A percentile compares a stretch with the other conserved stretches of the same genome.
Conservation (phyloP, 2,113 vertebrate species). For the Procavia capensis region DNA sequence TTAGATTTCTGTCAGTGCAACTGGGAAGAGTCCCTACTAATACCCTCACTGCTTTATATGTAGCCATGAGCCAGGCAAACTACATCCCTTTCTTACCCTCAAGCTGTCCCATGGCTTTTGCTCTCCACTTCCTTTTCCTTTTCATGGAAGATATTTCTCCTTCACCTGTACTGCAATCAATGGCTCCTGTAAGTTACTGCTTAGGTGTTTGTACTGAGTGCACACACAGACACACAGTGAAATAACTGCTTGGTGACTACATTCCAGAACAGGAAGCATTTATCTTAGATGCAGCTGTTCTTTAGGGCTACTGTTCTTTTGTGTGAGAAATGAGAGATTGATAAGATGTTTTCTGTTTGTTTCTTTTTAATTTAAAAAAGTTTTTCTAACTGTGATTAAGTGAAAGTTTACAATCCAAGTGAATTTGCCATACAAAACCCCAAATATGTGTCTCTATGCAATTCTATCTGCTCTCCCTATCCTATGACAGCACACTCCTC, state of each 20-base stretch:
- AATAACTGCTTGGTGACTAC: no score
- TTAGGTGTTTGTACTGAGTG: accelerated
- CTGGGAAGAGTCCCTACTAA: neutral
- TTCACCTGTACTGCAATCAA: neutral
- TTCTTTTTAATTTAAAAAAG: no score
- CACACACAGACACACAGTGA: neutral
- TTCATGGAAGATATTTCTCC: neutral
- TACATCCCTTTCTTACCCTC: neutral
- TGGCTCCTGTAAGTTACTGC: neutral
- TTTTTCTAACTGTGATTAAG: no score
- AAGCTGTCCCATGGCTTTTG: neutral
- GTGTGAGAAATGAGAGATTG: neutral
- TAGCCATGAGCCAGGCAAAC: neutral
- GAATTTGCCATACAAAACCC: no score
- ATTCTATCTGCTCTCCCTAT: no score
- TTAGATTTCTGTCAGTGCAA: neutral
- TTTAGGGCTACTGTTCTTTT: neutral
- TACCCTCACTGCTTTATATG: accelerated
- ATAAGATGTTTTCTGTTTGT: no score
- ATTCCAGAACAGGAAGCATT: accelerated
- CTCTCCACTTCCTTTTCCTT: neutral
- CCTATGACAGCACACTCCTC: no score
- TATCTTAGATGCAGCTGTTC: no score
- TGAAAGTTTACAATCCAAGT: no score
- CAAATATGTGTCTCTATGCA: no score